phyloP scores from a whole-genome alignment of 2,797 vertebrate species.

The Pipistrellus kuhlii region DNA sequence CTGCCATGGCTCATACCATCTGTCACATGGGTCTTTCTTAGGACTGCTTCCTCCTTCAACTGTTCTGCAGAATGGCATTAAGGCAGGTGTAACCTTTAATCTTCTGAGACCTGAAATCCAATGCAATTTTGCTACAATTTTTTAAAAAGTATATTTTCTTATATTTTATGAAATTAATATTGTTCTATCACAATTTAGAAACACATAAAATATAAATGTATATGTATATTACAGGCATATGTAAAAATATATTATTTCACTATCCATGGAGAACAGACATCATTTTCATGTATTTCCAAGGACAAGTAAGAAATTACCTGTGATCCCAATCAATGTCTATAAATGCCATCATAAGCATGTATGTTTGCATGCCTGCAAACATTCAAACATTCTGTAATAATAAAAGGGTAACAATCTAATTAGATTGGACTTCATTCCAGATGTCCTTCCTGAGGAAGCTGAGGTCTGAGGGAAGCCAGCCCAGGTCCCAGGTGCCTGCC shows the following conservation, averaged over 20 bases:
- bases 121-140: neutral
- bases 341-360: neutral
- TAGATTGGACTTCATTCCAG: no score
- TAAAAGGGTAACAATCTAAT: no score
- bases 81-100: constrained; percentile 27
- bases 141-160: constrained; percentile 23
- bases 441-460: no score
- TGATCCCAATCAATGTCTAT: neutral
- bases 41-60: neutral
- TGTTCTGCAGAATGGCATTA: neutral
- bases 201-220: neutral
- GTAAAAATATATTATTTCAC: neutral
- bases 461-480: no score
- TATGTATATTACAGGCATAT: neutral
- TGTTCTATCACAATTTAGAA: neutral
- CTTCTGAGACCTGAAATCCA: neutral
- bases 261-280: neutral
- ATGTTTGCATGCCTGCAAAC: neutral
- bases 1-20: neutral
- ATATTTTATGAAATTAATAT: neutral
- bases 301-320: neutral
- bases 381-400: constrained; percentile 20
- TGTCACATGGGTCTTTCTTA: constrained; percentile 11
- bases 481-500: no score
- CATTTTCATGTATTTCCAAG: constrained; percentile 37